Base-by-base conservation (phyloP, 2,797 vertebrate species). In the Malurus splendens region DNA sequence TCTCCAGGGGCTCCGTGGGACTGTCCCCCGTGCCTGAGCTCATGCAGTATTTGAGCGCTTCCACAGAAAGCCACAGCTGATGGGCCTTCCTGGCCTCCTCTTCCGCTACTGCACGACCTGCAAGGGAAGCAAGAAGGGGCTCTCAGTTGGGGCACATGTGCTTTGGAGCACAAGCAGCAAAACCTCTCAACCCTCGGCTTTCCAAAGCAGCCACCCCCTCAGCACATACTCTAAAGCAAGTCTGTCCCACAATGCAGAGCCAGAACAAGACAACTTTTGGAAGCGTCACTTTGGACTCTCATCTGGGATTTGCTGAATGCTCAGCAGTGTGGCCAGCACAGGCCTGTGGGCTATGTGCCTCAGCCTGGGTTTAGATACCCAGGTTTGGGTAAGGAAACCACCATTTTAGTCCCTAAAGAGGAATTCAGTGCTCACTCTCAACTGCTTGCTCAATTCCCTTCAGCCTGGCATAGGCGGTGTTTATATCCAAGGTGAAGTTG, bases 401-500 rank as follows among this genome's bases (percentile, higher is more conserved):
- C 36, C 0, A 0, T 4, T 48, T 41, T 3, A 50, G 27, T 11
- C 32, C n/a, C 50, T 59, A 32, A 41, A 3, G 1, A 27, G 0
- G 1, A 14, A 60, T 36, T n/a, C 30, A 23, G 16, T 72, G 91
- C 98, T 98, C 95, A 99, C 99, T 99, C 96, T 99, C 98, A 0
- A 99, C 98, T 52, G 99, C 98, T 92, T 99, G 98, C 89, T 99
- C 99, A 14, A 99, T 98, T 22, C 98, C 99, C 82, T 99, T 98
- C 61, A 99, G 97, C 68, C 98, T 96, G 56, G 98, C 98, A 0
- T 98, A 99, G 50, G 99, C 99, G 7, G 98, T 97, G 92, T 99
- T 99, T 94, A 99, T 99, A 59, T 99, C 99, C 97, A 99, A 83
- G 17, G 98, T 99, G 96, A 99, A 99, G 96, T 97, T 98, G 91